Conservation (phyloP, 2,888 invertebrate species). For the Epirrita christyi region DNA sequence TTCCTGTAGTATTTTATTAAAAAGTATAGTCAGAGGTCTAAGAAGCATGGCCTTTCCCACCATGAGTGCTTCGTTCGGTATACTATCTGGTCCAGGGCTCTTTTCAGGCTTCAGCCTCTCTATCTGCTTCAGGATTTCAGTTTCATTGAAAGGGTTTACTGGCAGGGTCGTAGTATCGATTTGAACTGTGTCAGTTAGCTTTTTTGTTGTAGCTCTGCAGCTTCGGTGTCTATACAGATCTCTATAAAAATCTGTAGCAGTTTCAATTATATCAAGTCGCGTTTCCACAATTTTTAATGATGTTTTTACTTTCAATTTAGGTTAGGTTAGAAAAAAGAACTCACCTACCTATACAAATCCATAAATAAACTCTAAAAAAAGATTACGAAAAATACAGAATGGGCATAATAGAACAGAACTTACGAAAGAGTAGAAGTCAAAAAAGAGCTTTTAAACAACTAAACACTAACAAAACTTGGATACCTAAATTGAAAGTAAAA, state of each 20-base stretch:
- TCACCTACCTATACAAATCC: conserved; percentile 10
- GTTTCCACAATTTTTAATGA: conserved; percentile 7
- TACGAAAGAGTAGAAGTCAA: conserved; percentile 5
- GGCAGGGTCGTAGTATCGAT: background rate
- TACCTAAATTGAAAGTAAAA: conserved; percentile 8
- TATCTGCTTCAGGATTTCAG: conserved; percentile 9
- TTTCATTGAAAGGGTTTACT: background rate
- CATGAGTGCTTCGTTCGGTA: conserved; percentile 28
- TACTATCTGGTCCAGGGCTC: conserved; percentile 19
- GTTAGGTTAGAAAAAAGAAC: conserved; percentile 16
- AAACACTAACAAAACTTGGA: conserved; percentile 16
- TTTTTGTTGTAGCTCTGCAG: too few relatives aligned
- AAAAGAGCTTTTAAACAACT: conserved; percentile 23
- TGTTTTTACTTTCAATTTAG: conserved; percentile 4
- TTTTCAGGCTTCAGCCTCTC: conserved; percentile 9
- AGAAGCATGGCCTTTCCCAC: conserved; percentile 3
- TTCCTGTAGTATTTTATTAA: conserved; percentile 20
- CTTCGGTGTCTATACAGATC: conserved; percentile 1
- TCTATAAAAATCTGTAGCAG: conserved; percentile 18
- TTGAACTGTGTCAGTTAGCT: background rate
- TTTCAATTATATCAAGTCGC: conserved; percentile 11
- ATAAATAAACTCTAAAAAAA: conserved; percentile 18
- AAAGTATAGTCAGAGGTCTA: conserved; percentile 4
- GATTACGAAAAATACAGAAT: conserved; percentile 19
- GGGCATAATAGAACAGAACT: conserved; percentile 7